Evolutionary conservation across 2,797 vertebrate genomes (phyloP), one percentile per base, ranked within the genome.

Genomic region (Tapirus indicus): DNA sequence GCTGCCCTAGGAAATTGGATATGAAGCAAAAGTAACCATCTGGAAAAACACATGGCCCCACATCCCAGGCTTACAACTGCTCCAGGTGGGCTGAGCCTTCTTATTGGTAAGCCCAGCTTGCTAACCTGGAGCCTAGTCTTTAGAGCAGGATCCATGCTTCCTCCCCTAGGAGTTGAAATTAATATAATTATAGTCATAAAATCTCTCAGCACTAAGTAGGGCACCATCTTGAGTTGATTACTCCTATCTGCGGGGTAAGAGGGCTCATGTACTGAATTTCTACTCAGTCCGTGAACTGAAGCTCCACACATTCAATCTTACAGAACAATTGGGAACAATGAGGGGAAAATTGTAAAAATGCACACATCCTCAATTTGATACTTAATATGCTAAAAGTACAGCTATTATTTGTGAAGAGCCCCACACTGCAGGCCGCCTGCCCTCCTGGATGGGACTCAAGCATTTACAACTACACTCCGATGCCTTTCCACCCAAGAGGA

Each of bases 251-350:
- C 23, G 1, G 94, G 79, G 54, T 87, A 92, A 92, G 69, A 96
- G 80, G 38, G 23, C 82, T 95, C 69, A 56, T 23, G 17, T 18
- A 86, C 84, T 49, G 69, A 90, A 25, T 71, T 95, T 83, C 96
- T 94, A 82, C 64, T 97, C 88, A 88, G 74, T 74, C 41, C 85
- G 64, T 88, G 94, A 97, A 97, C 71, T 68, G 79, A 95, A 71
- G 78, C 84, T 86, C 94, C 84, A 60, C 64, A 93, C 85, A 58
- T 64, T 84, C 95, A 88, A 38, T 95, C 90, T 96, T 93, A 95
- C 2, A 85, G 94, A 96, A 98, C 95, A 98, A 97, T 97, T 97
- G 96, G 78, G 94, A 96, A 97, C 98, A 96, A 98, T 96, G 90
- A 97, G 72, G 68, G 82, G 78, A 94, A 97, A 98, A 95, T 96